phyloP scores from a whole-genome alignment of 2,113 vertebrate species.

The pig (Sus scrofa) region T2T-Sscrofa CM000813.6:2349501-2350000 shows the following conservation, averaged over 20 bases:
- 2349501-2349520: neutral
- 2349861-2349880: accelerated
- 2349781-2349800: neutral
- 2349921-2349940: neutral
- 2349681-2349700: neutral
- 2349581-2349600: neutral
- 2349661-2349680: neutral
- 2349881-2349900: neutral
- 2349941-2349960: neutral
- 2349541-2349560: neutral
- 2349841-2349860: neutral
- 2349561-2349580: too few species aligned
- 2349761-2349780: neutral
- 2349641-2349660: neutral
- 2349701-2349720: neutral
- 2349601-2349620: neutral
- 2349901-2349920: neutral
- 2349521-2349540: neutral
- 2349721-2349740: too few species aligned
- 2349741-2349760: too few species aligned
- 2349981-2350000: too few species aligned
- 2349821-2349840: too few species aligned
- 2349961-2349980: accelerated
- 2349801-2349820: neutral
- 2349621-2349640: neutral